phyloP scores from a whole-genome alignment of 2,797 vertebrate genomes.

The Eidolon dupreanum region DNA sequence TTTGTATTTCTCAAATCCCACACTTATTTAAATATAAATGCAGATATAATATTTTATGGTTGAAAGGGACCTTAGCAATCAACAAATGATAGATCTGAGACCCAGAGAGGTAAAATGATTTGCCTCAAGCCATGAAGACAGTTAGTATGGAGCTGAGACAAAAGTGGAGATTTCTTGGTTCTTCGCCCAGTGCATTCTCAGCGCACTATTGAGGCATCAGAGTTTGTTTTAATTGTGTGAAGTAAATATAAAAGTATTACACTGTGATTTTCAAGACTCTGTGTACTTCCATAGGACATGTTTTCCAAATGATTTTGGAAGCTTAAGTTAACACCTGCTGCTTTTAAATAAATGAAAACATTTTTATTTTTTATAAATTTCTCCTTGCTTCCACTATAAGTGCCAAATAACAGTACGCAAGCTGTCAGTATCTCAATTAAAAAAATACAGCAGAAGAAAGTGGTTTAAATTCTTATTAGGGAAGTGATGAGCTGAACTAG shows the following conservation, averaged over 20 bases:
- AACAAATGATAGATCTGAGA: neutral
- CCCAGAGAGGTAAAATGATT: neutral
- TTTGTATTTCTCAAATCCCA: neutral
- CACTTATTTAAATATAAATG: neutral
- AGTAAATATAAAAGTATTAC: constrained; percentile 22
- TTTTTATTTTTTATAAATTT: constrained; percentile 53
- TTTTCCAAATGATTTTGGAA: constrained; percentile 64
- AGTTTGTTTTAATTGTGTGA: constrained; percentile 28
- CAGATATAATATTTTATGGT: neutral
- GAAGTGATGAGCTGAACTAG: neutral
- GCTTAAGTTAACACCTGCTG: constrained; percentile 48
- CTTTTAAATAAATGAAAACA: constrained; percentile 64
- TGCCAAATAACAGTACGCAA: neutral
- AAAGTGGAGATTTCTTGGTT: neutral
- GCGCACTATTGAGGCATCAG: neutral
- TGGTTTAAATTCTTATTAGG: neutral
- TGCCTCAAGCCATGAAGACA: neutral
- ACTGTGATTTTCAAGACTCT: constrained; percentile 14
- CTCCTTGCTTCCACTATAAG: neutral
- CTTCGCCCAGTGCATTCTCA: neutral
- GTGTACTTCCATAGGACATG: neutral
- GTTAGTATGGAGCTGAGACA: neutral
- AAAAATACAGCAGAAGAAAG: neutral
- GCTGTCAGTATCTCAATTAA: constrained; percentile 20
- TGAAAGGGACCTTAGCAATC: neutral